Evolutionary conservation across 2,888 invertebrate species (phyloP), one percentile per base, ranked within the genome.

Genomic region (Spilosoma lubricipeda): DNA sequence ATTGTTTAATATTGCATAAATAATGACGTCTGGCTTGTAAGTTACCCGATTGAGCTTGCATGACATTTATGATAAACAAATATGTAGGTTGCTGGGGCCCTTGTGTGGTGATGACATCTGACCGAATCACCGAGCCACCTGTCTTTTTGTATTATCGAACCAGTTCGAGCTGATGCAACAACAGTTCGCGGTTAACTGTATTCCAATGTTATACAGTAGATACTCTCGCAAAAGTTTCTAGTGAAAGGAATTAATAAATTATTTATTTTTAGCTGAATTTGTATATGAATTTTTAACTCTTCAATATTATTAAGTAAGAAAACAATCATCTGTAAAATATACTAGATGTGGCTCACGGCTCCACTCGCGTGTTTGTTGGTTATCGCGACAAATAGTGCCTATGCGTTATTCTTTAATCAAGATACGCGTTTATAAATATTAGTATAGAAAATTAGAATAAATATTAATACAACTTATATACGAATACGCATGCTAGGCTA

Each of bases 1-100:
- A 79, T 79, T 70, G 77, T 76, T 81, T 79, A 81, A 75, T 77
- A 76, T 85, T 84, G 72, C 77, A 76, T 82, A 81, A 82, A 74
- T 80, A 72, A 75, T 78, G 80, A 84, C 79, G 81, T 82, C 73
- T 72, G 63, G 64, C 70, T 70, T 56, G 74, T 77, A 77, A 76
- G 67, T 69, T 73, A 74, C 75, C 67, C 70, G 67, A 74, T 36
- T 65, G 67, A 13, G 71, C 64, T 70, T 73, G 63, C 71, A 52
- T 71, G 67, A 74, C 45, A 71, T 77, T 72, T 66, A 64, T 73
- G 65, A 73, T 36, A 67, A 67, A 72, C 65, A 70, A 77, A 75
- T 76, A 63, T 78, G 73, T 82, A 73, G 69, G 72, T 75, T 69
- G 74, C n/a, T 72, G 74, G 67, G 75, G 70, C 73, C 67, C 59